Conservation (phyloP, 1,140 invertebrate genomes). For the Amyelois transitella region DNA sequence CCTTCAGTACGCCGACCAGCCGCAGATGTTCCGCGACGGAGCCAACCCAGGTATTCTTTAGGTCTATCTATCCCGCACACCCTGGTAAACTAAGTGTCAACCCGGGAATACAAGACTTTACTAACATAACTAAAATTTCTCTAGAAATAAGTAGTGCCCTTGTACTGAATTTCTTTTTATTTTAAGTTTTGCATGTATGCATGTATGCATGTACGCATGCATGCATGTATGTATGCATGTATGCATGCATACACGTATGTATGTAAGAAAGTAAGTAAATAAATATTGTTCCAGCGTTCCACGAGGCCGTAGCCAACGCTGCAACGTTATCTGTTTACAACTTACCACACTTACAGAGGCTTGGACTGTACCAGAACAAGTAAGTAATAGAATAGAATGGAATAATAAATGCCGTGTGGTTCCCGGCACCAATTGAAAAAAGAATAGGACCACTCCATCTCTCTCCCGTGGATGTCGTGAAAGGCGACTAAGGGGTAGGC, state of each 20-base stretch:
- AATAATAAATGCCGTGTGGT: too few relatives aligned
- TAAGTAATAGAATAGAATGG: slow-evolving; percentile 22
- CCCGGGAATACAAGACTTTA: background rate
- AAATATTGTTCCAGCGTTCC: slow-evolving; percentile 79
- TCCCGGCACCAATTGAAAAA: too few relatives aligned
- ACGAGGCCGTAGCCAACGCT: slow-evolving; percentile 92
- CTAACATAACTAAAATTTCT: too few relatives aligned
- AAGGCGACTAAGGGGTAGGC: too few relatives aligned
- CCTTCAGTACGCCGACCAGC: slow-evolving; percentile 85
- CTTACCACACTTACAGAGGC: slow-evolving; percentile 81
- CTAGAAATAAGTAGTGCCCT: too few relatives aligned
- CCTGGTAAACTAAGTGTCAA: background rate
- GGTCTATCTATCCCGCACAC: background rate
- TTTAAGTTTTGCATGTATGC: background rate
- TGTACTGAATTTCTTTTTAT: too few relatives aligned
- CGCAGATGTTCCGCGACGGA: slow-evolving; percentile 83
- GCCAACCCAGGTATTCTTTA: slow-evolving; percentile 81
- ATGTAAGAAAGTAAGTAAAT: too few relatives aligned
- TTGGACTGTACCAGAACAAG: slow-evolving; percentile 82
- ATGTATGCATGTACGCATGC: background rate
- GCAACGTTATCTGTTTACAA: slow-evolving; percentile 86
- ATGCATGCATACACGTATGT: too few relatives aligned
- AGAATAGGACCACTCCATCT: too few relatives aligned
- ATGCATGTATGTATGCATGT: background rate
- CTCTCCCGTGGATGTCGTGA: too few relatives aligned